Evolutionary conservation across 2,888 invertebrate species (phyloP), one percentile per base, ranked within the genome.

Genomic region (Drosophila infuscata): DNA sequence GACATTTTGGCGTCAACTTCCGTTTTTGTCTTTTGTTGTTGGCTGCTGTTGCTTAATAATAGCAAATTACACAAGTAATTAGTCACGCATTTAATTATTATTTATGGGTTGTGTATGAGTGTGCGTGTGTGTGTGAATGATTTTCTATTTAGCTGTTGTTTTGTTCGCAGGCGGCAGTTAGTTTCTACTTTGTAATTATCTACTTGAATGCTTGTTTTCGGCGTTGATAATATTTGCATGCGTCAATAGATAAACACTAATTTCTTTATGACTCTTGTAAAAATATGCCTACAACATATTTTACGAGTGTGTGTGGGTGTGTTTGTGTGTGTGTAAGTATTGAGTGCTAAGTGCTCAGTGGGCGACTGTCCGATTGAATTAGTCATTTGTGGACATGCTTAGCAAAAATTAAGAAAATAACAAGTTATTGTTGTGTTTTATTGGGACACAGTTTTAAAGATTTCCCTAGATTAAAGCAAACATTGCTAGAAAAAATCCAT

Each of bases 11-110:
- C 73, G 72, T 73, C 73, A 70, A 75, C 72, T 85, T 77, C 71
- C 77, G 60, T 67, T 65, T 74, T 53, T 51, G 65, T 58, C 65
- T 68, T 70, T 72, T 77, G 73, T 75, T 57, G 58, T 46, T 46
- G 25, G 46, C 62, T 49, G 30, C 38, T 48, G 63, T 51, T 66
- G 81, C 73, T 78, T 86, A 90, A 89, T 90, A 90, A 90, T 86
- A 76, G 79, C 87, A 88, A 84, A 90, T 90, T 91, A 89, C 89
- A 84, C 90, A 88, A 89, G 86, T 88, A 89, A 89, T 91, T 91
- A 91, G 90, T 90, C 91, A 89, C 87, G 87, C 88, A 87, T 89
- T 86, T 91, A 82, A 88, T 90, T 90, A 90, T 88, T 91, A 89
- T 90, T 89, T 89, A 89, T 89, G 77, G 69, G 57, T 41, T 76